Conservation (phyloP, 92 coral and sea anemone species). For the Parazoanthus atlanticus region DNA sequence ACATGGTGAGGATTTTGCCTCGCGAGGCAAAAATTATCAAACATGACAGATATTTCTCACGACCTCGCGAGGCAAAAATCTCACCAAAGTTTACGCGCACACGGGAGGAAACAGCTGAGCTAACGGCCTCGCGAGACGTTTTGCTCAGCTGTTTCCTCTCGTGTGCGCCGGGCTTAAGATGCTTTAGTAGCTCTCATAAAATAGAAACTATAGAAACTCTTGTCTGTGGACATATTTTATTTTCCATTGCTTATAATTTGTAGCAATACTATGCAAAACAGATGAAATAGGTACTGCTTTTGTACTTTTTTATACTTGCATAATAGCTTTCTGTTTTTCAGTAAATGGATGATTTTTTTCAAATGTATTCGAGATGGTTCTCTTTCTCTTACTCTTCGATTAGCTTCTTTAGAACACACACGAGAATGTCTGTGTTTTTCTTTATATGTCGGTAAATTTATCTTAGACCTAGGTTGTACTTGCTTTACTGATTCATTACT, state of each 20-base stretch:
- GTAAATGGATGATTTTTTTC: constrained; percentile 46
- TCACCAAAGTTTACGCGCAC: too few species aligned
- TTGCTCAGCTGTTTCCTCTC: too few species aligned
- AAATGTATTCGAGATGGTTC: constrained; percentile 53
- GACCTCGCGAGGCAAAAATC: too few species aligned
- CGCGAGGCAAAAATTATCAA: too few species aligned
- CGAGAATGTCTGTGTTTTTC: constrained; percentile 56
- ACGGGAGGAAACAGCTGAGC: too few species aligned
- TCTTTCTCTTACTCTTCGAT: constrained; percentile 47
- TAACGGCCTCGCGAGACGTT: too few species aligned
- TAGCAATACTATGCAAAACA: constrained; percentile 50
- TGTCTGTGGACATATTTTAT: constrained; percentile 46
- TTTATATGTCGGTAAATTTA: constrained; percentile 21
- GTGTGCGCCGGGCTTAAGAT: too few species aligned
- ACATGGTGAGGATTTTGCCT: too few species aligned
- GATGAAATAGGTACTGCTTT: constrained; percentile 52
- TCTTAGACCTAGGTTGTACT: constrained; percentile 24
- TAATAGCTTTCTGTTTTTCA: constrained; percentile 39
- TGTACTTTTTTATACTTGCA: constrained; percentile 34
- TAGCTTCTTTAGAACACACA: constrained; percentile 46
- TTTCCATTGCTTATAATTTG: constrained; percentile 48
- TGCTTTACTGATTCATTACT: constrained; percentile 17
- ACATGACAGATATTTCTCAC: too few species aligned
- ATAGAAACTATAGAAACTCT: constrained; percentile 50
- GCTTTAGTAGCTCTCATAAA: constrained; percentile 6